Base-by-base conservation (phyloP, 2,888 invertebrate species). In the Anodontia alba region DNA sequence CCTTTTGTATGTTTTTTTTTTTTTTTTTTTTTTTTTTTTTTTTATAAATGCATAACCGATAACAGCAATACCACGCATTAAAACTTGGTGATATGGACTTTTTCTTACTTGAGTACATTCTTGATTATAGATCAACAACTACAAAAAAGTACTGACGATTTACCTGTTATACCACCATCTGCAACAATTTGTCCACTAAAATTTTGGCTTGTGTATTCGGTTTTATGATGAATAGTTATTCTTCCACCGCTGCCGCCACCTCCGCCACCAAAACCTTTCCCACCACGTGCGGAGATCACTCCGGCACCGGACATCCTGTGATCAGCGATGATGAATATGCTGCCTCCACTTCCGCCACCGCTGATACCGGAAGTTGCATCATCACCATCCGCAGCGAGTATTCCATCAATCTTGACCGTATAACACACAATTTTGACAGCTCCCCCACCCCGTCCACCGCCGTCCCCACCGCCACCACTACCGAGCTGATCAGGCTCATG, bases 301-400 rank as follows among this genome's bases (percentile, higher is more conserved):
- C 91, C 91, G n/a, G 46, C 72, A 10, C 91, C 91, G n/a, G 42
- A 38, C 10, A 89, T 31, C 0, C 23, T 66, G 0, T 26, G 66
- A 10, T 68, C 73, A 0, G 84, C 69, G n/a, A 81, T 71, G 0
- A 91, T 76, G 26, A 69, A 67, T 29, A 90, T 78, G 33, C 83
- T 81, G 5, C 91, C 91, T 1, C 90, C 90, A 42, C 88, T 88
- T 8, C 90, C 89, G n/a, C 89, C 91, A 20, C 90, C 90, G 43
- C 88, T 83, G 33, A 83, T 76, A 7, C 70, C 74, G 36, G 57
- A 69, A 8, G 80, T n/a, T 3, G 67, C 87, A 43, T 83, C 83
- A 0, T 67, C 81, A 29, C 90, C 91, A 80, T 90, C 87, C n/a
- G 85, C 88, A 10, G 90, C 84, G 17, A 91, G 69, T 12, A 89